Base-by-base conservation (phyloP, 1,140 invertebrate genomes). In the Drosophila cardini region DNA sequence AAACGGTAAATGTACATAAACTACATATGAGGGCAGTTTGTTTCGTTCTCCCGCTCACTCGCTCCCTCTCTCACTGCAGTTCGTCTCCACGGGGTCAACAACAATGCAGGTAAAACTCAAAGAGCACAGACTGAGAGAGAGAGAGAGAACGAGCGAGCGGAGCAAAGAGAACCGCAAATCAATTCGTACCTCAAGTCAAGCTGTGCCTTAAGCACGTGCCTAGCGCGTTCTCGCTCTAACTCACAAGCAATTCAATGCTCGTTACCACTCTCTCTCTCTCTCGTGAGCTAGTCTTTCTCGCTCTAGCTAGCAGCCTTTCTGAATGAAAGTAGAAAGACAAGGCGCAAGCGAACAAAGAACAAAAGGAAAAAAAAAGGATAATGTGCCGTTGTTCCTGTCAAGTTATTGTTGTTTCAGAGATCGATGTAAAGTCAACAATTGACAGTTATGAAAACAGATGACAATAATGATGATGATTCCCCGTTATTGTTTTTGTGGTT, bases 391-490 rank as follows among this genome's bases (percentile, higher is more conserved):
- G 72, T 60, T 30, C 55, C 26, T 65, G 64, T 70, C 64, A 61
- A 75, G 8, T 60, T 50, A 32, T 61, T 70, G 72, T 72, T 72
- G 58, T 52, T 56, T 55, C 74, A 52, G 67, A 77, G 78, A 78
- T 79, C 79, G 72, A 80, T 72, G 72, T 42, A 78, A 80, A 87
- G 83, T 89, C 83, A 89, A 87, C 84, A 84, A 87, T 89, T 84
- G 83, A 87, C 83, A 87, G 84, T 87, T 87, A 89, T 89, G 80
- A 75, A 83, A 89, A 80, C 84, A 87, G 83, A 89, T 87, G 87
- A 87, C 60, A 48, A 73, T 76, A 79, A 78, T 86, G 60, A 69
- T 60, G 43, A 26, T 26, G 21, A 26, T 26, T 26, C 21, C 21
- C 21, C 21, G 21, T 26, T 26, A 26, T 5, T 2, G 38, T 45